Evolutionary conservation across 2,888 invertebrate genomes (phyloP).

Genomic region (Acanthosepion esculentum): DNA sequence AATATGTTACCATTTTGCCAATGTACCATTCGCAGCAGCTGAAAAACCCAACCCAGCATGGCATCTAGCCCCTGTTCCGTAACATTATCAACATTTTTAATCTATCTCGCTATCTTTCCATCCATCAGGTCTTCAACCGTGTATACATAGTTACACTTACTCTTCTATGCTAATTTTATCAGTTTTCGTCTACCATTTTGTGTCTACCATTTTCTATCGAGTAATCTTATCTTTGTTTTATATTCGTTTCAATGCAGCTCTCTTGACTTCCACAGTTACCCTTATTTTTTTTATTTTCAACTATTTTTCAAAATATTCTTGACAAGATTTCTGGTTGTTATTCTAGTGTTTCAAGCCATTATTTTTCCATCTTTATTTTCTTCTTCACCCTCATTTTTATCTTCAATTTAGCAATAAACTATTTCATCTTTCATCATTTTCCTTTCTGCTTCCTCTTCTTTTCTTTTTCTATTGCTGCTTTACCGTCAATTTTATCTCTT

Average conservation of each 20-base stretch:
- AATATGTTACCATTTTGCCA: neutral
- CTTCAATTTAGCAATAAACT: too few relatives aligned
- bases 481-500: neutral
- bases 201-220: neutral
- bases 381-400: neutral
- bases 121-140: constrained; percentile 18
- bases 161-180: neutral
- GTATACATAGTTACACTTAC: neutral
- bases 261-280: neutral
- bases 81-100: constrained; percentile 1
- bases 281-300: neutral
- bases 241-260: neutral
- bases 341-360: neutral
- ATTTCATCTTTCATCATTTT: neutral
- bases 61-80: neutral
- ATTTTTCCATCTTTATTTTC: neutral
- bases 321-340: neutral
- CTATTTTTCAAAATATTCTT: neutral
- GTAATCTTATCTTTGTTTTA: neutral
- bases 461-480: neutral
- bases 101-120: neutral
- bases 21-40: constrained; percentile 7
- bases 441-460: neutral
- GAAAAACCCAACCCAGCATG: neutral
- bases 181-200: neutral